Percentiles rank a stretch among this genome's conserved stretches.
Conservation (phyloP, 2,888 invertebrate genomes). For the Scelioninae gen. 2 region DNA sequence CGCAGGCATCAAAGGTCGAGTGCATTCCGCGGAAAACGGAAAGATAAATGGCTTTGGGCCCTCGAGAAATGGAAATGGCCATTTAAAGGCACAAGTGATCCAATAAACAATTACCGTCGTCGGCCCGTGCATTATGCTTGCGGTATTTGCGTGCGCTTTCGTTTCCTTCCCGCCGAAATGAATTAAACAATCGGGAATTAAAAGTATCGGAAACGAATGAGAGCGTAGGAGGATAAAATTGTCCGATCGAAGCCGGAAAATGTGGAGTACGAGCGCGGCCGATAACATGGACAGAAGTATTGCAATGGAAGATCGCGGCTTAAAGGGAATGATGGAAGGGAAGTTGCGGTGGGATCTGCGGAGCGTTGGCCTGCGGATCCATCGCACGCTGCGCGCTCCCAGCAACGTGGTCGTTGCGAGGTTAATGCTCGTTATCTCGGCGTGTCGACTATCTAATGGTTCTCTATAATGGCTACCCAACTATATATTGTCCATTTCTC, state of each 20-base stretch:
- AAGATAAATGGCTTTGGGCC: constrained; percentile 11
- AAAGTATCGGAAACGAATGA: constrained; percentile 33
- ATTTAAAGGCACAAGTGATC: constrained; percentile 14
- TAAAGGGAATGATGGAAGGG: constrained; percentile 53
- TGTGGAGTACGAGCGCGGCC: constrained; percentile 35
- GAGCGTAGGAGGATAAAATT: constrained; percentile 39
- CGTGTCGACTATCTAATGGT: constrained; percentile 75
- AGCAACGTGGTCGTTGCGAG: constrained; percentile 70
- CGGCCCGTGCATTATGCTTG: background rate
- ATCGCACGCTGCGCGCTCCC: constrained; percentile 61
- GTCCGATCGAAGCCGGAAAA: constrained; percentile 32
- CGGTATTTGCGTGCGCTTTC: background rate
- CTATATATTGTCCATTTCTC: constrained; percentile 74
- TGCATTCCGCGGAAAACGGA: background rate
- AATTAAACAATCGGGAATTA: constrained; percentile 33
- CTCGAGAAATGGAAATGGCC: constrained; percentile 18
- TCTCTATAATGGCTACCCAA: constrained; percentile 72
- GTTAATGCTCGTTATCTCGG: constrained; percentile 75
- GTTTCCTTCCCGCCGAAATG: constrained; percentile 10
- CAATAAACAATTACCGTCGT: constrained; percentile 4
- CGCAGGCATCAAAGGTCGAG: constrained; percentile 27
- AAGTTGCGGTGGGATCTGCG: constrained; percentile 53
- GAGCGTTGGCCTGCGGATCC: constrained; percentile 61
- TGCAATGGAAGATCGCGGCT: constrained; percentile 46
- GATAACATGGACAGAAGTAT: constrained; percentile 58